These are phyloP conservation scores for Eupristina koningsbergeri DNA, from an alignment of 1,140 invertebrate genomes.

Conservation along the genomic window DNA sequence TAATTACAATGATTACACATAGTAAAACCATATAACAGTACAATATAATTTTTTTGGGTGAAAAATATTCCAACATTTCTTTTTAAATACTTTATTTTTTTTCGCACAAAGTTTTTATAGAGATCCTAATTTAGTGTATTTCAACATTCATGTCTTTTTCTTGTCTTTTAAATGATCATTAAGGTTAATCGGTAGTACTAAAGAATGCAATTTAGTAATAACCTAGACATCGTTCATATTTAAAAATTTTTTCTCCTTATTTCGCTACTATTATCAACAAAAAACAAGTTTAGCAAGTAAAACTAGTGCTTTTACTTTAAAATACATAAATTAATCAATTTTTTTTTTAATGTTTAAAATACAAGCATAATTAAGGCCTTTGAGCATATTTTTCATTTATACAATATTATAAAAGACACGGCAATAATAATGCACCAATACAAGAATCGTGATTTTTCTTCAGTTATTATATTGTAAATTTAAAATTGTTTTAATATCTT, in stretches of 20 bases:
- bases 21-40: no score
- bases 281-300: constrained; percentile 5
- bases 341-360: neutral
- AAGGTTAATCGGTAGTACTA: constrained; percentile 34
- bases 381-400: neutral
- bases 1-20: no score
- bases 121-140: neutral
- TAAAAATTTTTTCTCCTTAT: neutral
- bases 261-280: neutral
- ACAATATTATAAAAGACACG: no score
- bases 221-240: constrained; percentile 48
- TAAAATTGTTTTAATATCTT: no score
- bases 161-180: constrained; percentile 48
- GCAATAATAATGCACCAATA: neutral
- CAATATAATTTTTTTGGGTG: no score
- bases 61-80: neutral
- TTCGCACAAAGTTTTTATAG: neutral
- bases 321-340: neutral
- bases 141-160: constrained; percentile 23
- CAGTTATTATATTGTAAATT: no score
- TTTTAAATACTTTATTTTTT: neutral
- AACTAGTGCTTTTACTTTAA: neutral
- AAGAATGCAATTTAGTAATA: constrained; percentile 41
- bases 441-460: neutral
- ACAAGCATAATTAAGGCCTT: neutral